Evolutionary conservation across 2,888 invertebrate genomes (phyloP).

Genomic region (Caenorhabditis doughertyi): DNA sequence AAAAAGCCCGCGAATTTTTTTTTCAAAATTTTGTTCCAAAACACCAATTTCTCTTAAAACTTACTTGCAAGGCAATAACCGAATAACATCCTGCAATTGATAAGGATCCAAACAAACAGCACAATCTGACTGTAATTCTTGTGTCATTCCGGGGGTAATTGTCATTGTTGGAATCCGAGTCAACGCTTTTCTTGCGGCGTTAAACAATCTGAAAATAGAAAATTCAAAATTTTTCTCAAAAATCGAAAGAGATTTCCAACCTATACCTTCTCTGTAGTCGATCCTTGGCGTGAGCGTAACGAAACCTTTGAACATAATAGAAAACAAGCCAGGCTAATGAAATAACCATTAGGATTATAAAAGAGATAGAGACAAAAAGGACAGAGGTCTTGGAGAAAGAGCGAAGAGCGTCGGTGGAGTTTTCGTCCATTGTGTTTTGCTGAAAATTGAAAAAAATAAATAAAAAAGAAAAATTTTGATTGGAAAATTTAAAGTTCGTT

Average conservation of each 20-base stretch:
- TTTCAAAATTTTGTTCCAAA: neutral
- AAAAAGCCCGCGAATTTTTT: no score
- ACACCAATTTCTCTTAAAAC: slow-evolving; percentile 74
- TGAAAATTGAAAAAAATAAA: neutral
- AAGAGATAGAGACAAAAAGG: slow-evolving; percentile 94
- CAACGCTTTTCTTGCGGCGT: slow-evolving; percentile 94
- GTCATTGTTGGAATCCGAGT: slow-evolving; percentile 94
- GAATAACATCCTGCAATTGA: slow-evolving; percentile 90
- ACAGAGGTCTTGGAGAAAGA: slow-evolving; percentile 85
- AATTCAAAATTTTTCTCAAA: slow-evolving; percentile 20
- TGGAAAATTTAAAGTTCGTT: no score
- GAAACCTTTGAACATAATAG: slow-evolving; percentile 95
- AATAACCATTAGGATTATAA: slow-evolving; percentile 90
- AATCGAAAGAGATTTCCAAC: slow-evolving; percentile 8
- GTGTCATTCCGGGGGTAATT: slow-evolving; percentile 89
- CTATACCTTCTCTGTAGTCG: slow-evolving; percentile 88
- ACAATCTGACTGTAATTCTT: slow-evolving; percentile 92
- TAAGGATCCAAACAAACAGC: slow-evolving; percentile 96
- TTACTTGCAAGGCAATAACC: slow-evolving; percentile 94
- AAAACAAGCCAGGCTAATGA: slow-evolving; percentile 96
- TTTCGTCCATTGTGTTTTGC: neutral
- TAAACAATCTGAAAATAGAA: slow-evolving; percentile 87
- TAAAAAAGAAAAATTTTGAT: no score
- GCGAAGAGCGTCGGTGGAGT: slow-evolving; percentile 68
- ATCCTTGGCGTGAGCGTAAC: slow-evolving; percentile 96